Base-by-base conservation (phyloP, 2,888 invertebrate genomes). In the Cordylochernes scorpioides region DNA sequence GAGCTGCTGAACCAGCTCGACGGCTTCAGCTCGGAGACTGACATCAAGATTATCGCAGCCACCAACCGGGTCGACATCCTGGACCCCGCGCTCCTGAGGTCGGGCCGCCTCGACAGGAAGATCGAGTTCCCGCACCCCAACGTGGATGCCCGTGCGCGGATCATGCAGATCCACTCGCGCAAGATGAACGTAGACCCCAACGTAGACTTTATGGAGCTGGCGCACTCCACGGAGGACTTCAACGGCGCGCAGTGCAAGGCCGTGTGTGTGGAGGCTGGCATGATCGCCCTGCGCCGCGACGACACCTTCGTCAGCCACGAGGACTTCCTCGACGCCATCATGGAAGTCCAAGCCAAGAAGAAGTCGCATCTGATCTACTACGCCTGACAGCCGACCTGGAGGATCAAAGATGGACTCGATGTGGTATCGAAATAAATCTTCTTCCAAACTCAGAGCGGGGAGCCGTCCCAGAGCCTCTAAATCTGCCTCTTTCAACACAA, bases 111-210 rank as follows among this genome's bases (percentile, higher is more conserved):
- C 36, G 97, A 99, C 59, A 65, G 94, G 39, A 97, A 99, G 60
- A 97, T 99, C 44, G 97, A 99, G 57, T 88, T 99, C 52, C 94
- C 94, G 0, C 82, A 84, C 55, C 97, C 97, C 1, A 97, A 88
- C 48, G 97, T 97, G 53, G 94, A 97, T 50, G 94, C 94, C 0
- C 63, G 97, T 36, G 91, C 91, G 0, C 66, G 94, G 42, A 97
- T 88, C 40, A 51, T 55, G 53, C 53, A 55, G 37, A 56, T 64
- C 38, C 94, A 97, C 53, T 94, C 94, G 3, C 64, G 97, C 32
- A 97, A 97, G 63, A 97, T 97, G 97, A 97, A 88, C 46, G 84
- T 94, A 37, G 53, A 53, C 33, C 47, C 50, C 37, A 55, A 56
- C 37, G 56, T 57, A 7, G 58, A 58, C 42, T 58, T 48, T 45